These are phyloP conservation scores for Drosophila punjabiensis DNA, from an alignment of 1,140 invertebrate species.

Conservation along the genomic window DNA sequence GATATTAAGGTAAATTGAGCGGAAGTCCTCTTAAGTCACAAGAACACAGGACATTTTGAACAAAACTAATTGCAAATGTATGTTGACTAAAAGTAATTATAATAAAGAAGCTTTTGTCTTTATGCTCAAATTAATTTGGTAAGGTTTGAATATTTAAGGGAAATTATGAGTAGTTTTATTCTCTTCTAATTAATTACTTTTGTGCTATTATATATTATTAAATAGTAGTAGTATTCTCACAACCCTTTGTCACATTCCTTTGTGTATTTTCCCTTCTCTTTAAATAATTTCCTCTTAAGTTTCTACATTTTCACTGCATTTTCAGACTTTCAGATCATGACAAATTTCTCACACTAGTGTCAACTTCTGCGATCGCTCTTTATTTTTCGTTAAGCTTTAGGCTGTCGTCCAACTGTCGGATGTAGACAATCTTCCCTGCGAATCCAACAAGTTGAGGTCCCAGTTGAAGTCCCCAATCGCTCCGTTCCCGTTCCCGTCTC, in stretches of 20 bases:
- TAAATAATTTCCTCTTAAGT: neutral
- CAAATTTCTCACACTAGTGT: constrained; percentile 54
- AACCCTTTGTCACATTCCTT: neutral
- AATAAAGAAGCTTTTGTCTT: neutral
- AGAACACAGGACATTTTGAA: neutral
- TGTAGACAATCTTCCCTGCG: constrained; percentile 39
- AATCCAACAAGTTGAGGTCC: constrained; percentile 43
- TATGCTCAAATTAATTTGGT: neutral
- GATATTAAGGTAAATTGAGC: constrained; percentile 17
- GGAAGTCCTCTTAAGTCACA: constrained; percentile 2
- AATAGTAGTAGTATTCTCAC: neutral
- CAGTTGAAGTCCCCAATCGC: constrained; percentile 1
- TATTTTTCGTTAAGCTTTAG: constrained; percentile 7
- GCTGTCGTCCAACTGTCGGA: constrained; percentile 37
- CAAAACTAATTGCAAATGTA: constrained; percentile 4
- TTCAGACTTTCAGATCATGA: constrained; percentile 16
- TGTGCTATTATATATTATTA: no score
- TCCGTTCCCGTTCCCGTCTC: constrained; percentile 7
- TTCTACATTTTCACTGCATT: neutral
- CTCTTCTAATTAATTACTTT: neutral
- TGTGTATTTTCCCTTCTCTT: neutral
- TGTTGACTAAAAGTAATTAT: neutral
- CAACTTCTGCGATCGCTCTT: constrained; percentile 34
- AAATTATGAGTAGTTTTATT: neutral
- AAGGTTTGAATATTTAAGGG: neutral